Evolutionary conservation across 1,140 invertebrate genomes (phyloP).

Genomic region (Drosophila malerkotliana): DNA sequence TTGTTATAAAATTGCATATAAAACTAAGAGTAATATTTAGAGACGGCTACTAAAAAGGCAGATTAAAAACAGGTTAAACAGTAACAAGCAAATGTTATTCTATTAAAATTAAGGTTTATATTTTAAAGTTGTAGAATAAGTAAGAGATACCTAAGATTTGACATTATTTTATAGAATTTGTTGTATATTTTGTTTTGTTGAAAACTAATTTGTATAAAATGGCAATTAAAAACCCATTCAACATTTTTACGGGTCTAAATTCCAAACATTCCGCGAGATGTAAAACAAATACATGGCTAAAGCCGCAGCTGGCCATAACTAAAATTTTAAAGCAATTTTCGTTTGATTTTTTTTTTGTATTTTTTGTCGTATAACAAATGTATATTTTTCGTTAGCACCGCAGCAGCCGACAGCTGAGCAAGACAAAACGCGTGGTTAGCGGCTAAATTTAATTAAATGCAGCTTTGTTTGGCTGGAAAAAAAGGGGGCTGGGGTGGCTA

Average conservation of each 20-base stretch:
- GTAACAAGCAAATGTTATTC: background rate
- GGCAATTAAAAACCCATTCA: constrained; percentile 55
- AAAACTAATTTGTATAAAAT: constrained; percentile 36
- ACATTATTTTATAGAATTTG: background rate
- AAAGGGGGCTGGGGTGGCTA: background rate
- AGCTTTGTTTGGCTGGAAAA: constrained; percentile 16
- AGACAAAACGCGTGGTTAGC: constrained; percentile 59
- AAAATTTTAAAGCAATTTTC: constrained; percentile 57
- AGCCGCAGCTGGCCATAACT: constrained; percentile 45
- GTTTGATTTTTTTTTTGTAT: constrained; percentile 21
- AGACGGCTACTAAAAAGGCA: background rate
- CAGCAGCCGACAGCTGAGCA: constrained; percentile 33
- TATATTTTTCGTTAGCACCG: constrained; percentile 21
- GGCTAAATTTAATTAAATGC: constrained; percentile 56
- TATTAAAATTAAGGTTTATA: background rate
- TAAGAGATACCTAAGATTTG: background rate
- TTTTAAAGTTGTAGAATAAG: background rate
- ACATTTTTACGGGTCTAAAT: constrained; percentile 43
- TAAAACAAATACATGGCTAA: constrained; percentile 27
- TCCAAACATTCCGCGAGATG: constrained; percentile 46
- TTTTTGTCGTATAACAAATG: constrained; percentile 38
- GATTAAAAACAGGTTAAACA: background rate
- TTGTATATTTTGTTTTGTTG: background rate
- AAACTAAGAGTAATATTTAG: too few relatives aligned
- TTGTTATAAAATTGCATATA: too few relatives aligned